Evolutionary conservation across 2,113 vertebrate species (phyloP).

Genomic region (Anarhynchus alexandrinus): DNA sequence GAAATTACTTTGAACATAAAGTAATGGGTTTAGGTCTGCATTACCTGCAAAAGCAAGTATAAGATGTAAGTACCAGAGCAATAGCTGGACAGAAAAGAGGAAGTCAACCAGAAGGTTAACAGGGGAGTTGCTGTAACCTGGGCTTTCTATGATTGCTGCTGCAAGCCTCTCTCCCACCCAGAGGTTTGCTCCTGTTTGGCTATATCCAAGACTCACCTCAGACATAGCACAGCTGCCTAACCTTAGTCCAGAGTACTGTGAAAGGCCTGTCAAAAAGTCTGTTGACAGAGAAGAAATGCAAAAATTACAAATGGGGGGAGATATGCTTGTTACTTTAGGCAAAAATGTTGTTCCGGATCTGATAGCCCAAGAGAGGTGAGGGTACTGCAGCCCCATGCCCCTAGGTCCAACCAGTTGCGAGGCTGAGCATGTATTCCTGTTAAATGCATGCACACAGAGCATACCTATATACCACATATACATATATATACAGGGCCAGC

Average conservation of each 20-base stretch:
- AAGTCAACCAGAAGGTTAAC: background rate
- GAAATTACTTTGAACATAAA: background rate
- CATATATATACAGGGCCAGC: background rate
- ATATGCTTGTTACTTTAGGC: background rate
- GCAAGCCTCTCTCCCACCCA: background rate
- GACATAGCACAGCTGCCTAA: background rate
- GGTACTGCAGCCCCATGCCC: background rate
- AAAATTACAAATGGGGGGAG: background rate
- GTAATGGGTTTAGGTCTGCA: background rate
- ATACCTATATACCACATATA: background rate
- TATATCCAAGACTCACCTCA: background rate
- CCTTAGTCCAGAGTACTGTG: background rate
- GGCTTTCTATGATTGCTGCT: background rate
- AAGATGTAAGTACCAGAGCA: background rate
- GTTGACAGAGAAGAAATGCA: background rate
- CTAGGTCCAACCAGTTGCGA: accelerated
- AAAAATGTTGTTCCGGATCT: background rate
- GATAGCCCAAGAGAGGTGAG: background rate
- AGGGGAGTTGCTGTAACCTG: accelerated
- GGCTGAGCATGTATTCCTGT: background rate
- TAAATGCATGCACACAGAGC: background rate
- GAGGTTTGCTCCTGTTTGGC: background rate
- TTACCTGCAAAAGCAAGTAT: background rate
- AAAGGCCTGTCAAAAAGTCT: background rate
- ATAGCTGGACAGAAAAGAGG: background rate